Base-by-base conservation (phyloP, 1,140 invertebrate species). In the Heliconius hewitsoni region DNA sequence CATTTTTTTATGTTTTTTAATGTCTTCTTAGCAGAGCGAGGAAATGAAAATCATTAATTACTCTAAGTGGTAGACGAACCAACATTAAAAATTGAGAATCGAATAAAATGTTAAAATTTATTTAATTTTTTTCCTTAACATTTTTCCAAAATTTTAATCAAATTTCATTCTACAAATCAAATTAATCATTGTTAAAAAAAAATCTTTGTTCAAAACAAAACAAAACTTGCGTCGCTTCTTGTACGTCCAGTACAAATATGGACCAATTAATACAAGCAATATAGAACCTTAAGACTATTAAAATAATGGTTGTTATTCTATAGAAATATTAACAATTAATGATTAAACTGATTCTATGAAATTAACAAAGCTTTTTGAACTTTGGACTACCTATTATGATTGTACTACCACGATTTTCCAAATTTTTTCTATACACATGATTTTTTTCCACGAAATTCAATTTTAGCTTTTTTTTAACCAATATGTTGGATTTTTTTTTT, bases 181-280 rank as follows among this genome's bases (percentile, higher is more conserved):
- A 30, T 66, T 4, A 66, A 66, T 66, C 60, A 66, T 66, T 66
- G 13, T 66, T 66, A 66, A 30, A 27, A 30, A 23, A n/a, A 6
- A 13, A 18, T 66, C 60, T 66, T 66, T 66, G 60, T 66, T 66
- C 27, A 66, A n/a, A 66, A 66, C 5, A 27, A 60, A 60, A 23
- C 9, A 66, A 55, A 76, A 76, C 74, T 71, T 76, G 39, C 8
- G 74, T 46, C 8, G 60, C 74, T 50, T 5, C 18, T n/a, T 70
- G 74, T 76, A 30, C 57, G 46, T 19, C 11, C 9, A 66, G 11
- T 13, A 66, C 13, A 66, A 66, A 66, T 66, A 66, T 66, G n/a
- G 11, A 66, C n/a, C 23, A 66, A 16, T 66, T 66, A 30, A 16
- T 30, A 16, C 27, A 66, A 66, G 60, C 27, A 66, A 66, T 66